These are phyloP conservation scores for Psilanteris sp. DNA, from an alignment of 1,140 invertebrate genomes.

Conservation along the genomic window DNA sequence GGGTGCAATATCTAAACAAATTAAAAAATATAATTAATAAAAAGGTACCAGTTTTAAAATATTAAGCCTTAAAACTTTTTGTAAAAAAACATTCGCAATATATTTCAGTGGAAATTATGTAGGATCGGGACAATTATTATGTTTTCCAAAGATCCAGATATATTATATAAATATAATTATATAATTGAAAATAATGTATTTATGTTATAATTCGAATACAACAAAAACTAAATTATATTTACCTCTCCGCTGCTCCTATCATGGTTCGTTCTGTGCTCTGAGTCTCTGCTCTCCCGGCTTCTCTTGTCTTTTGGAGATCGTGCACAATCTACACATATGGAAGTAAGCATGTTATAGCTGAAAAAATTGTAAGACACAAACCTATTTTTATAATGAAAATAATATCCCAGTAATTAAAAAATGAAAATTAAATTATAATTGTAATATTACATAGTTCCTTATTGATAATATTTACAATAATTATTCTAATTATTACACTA, in stretches of 20 bases:
- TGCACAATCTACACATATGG: slow-evolving; percentile 84
- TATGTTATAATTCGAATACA: too few species aligned
- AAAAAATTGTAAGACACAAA: slow-evolving; percentile 72
- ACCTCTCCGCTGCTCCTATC: slow-evolving; percentile 89
- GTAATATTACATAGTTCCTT: too few species aligned
- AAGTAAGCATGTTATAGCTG: slow-evolving; percentile 75
- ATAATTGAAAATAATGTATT: background rate
- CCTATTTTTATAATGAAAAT: slow-evolving; percentile 68
- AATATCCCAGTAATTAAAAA: slow-evolving; percentile 38
- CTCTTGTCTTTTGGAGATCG: slow-evolving; percentile 91
- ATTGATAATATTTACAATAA: too few species aligned
- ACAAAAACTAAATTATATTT: slow-evolving; percentile 56
- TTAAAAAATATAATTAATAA: slow-evolving; percentile 15
- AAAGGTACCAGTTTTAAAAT: too few species aligned
- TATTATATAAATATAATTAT: background rate
- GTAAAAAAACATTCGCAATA: too few species aligned
- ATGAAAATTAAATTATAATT: slow-evolving; percentile 8
- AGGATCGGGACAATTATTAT: slow-evolving; percentile 25
- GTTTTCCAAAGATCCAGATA: slow-evolving; percentile 30
- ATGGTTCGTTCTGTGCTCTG: slow-evolving; percentile 91
- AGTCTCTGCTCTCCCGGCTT: slow-evolving; percentile 86
- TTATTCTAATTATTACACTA: too few species aligned
- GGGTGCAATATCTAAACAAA: slow-evolving; percentile 81
- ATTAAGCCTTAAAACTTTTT: slow-evolving; percentile 12
- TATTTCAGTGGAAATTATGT: too few species aligned